Evolutionary conservation across 2,113 vertebrate genomes (phyloP), one percentile per base, ranked within the genome.

Genomic region (Psammodynastes pulverulentus): DNA sequence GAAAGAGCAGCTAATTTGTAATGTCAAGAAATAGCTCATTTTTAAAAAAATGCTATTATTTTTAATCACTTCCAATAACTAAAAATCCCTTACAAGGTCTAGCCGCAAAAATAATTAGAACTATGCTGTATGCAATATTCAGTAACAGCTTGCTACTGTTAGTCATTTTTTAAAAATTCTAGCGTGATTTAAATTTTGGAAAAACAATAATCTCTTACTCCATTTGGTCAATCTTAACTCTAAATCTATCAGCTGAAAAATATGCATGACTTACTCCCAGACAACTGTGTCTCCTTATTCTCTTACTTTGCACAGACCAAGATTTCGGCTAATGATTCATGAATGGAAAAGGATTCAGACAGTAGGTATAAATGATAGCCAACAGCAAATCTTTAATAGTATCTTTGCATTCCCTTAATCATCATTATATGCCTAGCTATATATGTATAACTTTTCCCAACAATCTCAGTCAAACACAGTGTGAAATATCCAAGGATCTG

Each of bases 281-380:
- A 72, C 24, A 79, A 46, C 17, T 79, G 62, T 79, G 9, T 13
- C 34, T 26, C 15, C 19, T 54, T 24, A 26, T 84, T 53, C 49
- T 29, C 23, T 53, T 84, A 45, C 5, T 84, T 19, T 84, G 79
- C 24, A 43, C 9, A 26, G 43, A 26, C 13, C 3, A 43, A 39
- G 49, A 43, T 52, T 84, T 23, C 7, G 52, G 17, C 39, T 58
- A 67, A 84, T 84, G 34, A 45, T 43, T 84, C 15, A 26, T 19
- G 19, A 87, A 21, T 53, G 15, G 15, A 67, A 91, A 92, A 92
- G 46, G 84, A 84, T 85, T 92, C 53, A 85, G 92, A 91, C 9
- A 89, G 84, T 24, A 95, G 95, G 92, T 43, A 39, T 87, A 93
- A 91, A 89, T 34, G 29, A 94, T 34, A 89, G 87, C 94, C 91